Evolutionary conservation across 64 coral and sea anemone species (phyloP), one percentile per base, ranked within the genome.

Genomic region (Astreopora myriophthalma): DNA sequence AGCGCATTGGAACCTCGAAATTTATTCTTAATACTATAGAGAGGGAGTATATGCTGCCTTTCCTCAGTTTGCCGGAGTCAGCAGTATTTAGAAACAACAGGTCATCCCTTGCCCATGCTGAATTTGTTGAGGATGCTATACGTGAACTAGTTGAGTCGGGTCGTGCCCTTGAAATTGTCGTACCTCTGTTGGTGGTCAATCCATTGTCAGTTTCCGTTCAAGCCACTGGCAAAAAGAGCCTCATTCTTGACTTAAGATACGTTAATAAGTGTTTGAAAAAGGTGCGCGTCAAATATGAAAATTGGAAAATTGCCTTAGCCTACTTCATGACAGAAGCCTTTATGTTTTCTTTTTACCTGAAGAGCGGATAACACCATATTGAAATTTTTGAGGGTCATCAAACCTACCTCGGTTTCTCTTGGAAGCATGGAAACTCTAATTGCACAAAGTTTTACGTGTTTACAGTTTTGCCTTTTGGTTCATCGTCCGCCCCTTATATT

Each of bases 231-330:
- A 83, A 94, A 48, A 82, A 75, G 34, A 81, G 85, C 10, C 85
- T 88, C 0, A 80, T 94, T 64, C 46, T 88, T 25, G 85, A 94
- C 60, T 71, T 88, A 42, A 82, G 92, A 73, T 51, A 94, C 48
- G 85, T 94, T 11, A 94, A 88, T 35, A 75, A 88, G 62, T 73
- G 10, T 65, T 22, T 94, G 5, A 20, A 34, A 14, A 89, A 84
- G 60, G 34, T 38, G 25, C 63, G 74, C 1, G 60, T 87, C 12
- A 88, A 82, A 31, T 88, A 80, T 20, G 92, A 88, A 57, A 85
- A 88, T 32, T 86, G 48, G 78, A 84, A 68, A 86, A 83, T 29
- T 26, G 57, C 77, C 5, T 24, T 85, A 4, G 39, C 42, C 1
- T 92, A 74, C 4, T 74, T 74, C 71, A 40, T 13, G 34, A 3